phyloP scores from a whole-genome alignment of 2,113 vertebrate species.

The Natator depressus region DNA sequence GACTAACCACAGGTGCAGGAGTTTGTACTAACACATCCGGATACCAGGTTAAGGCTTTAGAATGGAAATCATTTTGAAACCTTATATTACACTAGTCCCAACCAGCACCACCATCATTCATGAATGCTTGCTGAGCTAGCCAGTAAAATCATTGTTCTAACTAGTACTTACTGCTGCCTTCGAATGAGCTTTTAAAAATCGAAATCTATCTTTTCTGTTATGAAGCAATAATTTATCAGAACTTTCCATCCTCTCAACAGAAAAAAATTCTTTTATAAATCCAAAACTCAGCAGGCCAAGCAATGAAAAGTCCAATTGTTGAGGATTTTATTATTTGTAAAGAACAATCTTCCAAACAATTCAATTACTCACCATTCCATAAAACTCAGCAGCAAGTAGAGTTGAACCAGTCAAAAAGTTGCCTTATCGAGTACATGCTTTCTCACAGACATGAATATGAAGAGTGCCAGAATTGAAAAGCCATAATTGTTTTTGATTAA shows the following conservation, averaged over 20 bases:
- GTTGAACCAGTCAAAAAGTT: not conserved
- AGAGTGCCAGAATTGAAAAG: not conserved
- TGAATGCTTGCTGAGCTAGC: conserved; percentile 25
- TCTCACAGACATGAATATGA: not conserved
- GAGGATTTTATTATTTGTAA: conserved; percentile 11
- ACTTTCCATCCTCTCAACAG: not conserved
- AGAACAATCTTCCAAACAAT: conserved; percentile 11
- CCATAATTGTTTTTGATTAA: not conserved
- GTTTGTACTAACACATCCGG: not conserved
- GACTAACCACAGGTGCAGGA: not conserved
- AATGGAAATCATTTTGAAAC: not conserved
- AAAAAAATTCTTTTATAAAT: not conserved
- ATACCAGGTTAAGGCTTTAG: not conserved
- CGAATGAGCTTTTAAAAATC: conserved; percentile 47
- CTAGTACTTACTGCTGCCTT: not conserved
- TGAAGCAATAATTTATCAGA: not conserved
- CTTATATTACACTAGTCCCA: not conserved
- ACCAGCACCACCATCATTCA: conserved; percentile 30
- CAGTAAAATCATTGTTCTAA: conserved; percentile 16
- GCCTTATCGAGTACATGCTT: not conserved
- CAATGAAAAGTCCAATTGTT: conserved; percentile 35
- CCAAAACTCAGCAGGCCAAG: conserved; percentile 26
- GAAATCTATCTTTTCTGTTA: conserved; percentile 3
- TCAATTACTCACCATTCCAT: not conserved
- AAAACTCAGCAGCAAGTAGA: conserved; percentile 18